Evolutionary conservation across 2,888 invertebrate species (phyloP).

Genomic region (Diarsia brunnea): DNA sequence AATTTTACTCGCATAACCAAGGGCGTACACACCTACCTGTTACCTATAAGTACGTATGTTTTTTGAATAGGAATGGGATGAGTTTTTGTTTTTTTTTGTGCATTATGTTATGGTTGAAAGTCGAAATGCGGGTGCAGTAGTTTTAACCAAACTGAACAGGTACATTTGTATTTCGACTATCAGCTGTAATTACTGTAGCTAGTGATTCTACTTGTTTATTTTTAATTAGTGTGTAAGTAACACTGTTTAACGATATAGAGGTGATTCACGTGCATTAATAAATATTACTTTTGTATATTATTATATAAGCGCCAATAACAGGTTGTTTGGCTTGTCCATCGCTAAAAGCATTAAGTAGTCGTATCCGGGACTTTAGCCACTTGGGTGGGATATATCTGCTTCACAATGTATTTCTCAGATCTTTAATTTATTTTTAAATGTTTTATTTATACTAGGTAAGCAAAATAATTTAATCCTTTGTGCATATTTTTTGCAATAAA

Average conservation of each 20-base stretch:
- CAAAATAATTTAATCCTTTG: background rate
- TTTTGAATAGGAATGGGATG: slow-evolving; percentile 35
- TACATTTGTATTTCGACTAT: background rate
- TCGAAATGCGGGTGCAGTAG: slow-evolving; percentile 8
- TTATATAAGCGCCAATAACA: slow-evolving; percentile 29
- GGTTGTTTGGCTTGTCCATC: slow-evolving; percentile 44
- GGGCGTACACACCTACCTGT: slow-evolving; percentile 22
- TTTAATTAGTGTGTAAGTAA: slow-evolving; percentile 4
- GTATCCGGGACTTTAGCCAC: slow-evolving; percentile 54
- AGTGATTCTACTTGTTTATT: background rate
- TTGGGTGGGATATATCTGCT: slow-evolving; percentile 58
- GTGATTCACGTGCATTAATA: slow-evolving; percentile 47
- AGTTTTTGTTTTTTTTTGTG: slow-evolving; percentile 29
- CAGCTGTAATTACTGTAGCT: background rate
- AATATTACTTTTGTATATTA: slow-evolving; percentile 35
- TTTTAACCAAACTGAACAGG: slow-evolving; percentile 4
- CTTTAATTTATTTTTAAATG: background rate
- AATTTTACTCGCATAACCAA: slow-evolving; percentile 58
- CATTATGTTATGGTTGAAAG: slow-evolving; percentile 37
- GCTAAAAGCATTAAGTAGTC: slow-evolving; percentile 65
- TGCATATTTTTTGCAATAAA: slow-evolving; percentile 9
- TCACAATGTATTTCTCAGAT: slow-evolving; percentile 16
- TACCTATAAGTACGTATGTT: slow-evolving; percentile 38
- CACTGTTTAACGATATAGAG: background rate
- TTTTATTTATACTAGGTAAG: background rate